Evolutionary conservation across 2,113 vertebrate species (phyloP).

Genomic region (Serilophus lunatus): DNA sequence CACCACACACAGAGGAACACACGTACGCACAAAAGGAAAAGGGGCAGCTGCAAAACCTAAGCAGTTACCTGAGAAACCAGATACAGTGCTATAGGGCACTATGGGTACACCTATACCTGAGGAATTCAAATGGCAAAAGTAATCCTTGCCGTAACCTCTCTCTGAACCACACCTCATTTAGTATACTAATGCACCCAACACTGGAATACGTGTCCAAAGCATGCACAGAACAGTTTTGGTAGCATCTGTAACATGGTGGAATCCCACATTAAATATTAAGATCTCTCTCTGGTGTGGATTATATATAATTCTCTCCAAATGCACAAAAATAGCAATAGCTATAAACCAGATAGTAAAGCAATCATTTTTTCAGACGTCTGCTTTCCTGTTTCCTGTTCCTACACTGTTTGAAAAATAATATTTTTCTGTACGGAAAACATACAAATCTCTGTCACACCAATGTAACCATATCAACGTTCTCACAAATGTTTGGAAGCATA

Average conservation of each 20-base stretch:
- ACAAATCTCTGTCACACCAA: background rate
- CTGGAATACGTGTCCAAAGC: background rate
- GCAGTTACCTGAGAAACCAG: background rate
- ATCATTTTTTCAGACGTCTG: background rate
- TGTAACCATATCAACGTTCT: background rate
- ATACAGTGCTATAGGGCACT: background rate
- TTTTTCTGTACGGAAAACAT: background rate
- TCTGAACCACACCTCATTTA: background rate
- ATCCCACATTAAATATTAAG: background rate
- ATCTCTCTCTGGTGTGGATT: background rate
- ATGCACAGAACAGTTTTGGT: background rate
- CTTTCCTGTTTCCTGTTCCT: conserved; percentile 26
- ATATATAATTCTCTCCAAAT: background rate
- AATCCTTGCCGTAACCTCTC: background rate
- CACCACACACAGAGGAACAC: too few relatives aligned
- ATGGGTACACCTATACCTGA: background rate
- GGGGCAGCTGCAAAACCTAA: background rate
- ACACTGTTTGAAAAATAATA: conserved; percentile 16
- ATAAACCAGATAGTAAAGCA: background rate
- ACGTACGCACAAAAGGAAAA: background rate
- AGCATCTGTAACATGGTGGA: background rate
- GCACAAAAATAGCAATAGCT: background rate
- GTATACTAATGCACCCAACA: background rate
- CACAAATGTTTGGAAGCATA: background rate
- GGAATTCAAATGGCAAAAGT: background rate